phyloP scores from a whole-genome alignment of 2,113 vertebrate species.

The Ardeotis arabs region DNA sequence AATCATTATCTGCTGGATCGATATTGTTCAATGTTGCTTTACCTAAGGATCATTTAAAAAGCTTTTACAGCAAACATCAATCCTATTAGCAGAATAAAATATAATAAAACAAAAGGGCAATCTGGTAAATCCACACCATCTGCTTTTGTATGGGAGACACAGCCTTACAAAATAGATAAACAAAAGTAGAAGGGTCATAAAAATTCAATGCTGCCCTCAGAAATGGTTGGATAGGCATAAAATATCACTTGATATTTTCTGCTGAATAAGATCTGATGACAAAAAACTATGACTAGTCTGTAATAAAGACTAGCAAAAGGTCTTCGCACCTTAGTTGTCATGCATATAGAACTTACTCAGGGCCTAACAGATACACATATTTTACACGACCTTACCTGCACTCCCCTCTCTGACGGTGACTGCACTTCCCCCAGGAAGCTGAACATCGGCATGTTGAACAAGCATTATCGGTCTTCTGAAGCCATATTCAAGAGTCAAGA shows the following conservation, averaged over 20 bases:
- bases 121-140: not conserved
- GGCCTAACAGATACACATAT: rapidly evolving
- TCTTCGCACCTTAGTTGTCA: not conserved
- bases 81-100: not conserved
- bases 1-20: not conserved
- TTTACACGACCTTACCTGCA: not conserved
- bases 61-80: not conserved
- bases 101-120: not conserved
- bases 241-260: not conserved
- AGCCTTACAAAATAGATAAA: not conserved
- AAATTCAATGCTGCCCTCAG: not conserved
- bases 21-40: not conserved
- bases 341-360: not conserved
- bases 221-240: not conserved
- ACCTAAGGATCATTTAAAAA: not conserved
- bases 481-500: not conserved
- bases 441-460: not conserved
- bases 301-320: not conserved
- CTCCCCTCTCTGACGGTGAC: not conserved
- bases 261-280: not conserved
- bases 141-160: not conserved
- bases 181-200: not conserved
- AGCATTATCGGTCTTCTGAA: not conserved
- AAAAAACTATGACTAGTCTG: not conserved
- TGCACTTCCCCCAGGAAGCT: not conserved